Conservation (phyloP, 2,888 invertebrate species). For the Cinara cedri region DNA sequence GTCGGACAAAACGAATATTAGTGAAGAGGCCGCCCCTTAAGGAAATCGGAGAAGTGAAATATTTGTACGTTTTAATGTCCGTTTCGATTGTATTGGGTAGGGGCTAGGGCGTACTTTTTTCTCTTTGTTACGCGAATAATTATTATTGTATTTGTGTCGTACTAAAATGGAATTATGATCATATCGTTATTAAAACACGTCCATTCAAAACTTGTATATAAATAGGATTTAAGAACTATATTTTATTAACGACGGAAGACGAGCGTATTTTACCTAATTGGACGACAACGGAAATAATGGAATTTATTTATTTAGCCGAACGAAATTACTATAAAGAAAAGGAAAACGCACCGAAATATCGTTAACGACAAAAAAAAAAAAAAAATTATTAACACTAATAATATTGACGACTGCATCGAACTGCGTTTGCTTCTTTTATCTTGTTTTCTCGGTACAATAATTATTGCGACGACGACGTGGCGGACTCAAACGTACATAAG, state of each 20-base stretch:
- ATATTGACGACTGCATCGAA: too few relatives aligned
- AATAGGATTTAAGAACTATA: too few relatives aligned
- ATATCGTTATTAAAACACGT: conserved; percentile 18
- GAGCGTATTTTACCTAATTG: conserved; percentile 15
- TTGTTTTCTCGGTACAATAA: too few relatives aligned
- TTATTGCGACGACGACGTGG: neutral
- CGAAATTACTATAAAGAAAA: neutral
- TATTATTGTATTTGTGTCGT: conserved; percentile 12
- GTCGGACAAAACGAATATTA: too few relatives aligned
- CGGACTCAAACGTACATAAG: neutral
- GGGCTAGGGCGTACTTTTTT: neutral
- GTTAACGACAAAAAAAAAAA: neutral
- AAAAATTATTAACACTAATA: too few relatives aligned
- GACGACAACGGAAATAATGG: neutral
- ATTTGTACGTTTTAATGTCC: too few relatives aligned
- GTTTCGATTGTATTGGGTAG: too few relatives aligned
- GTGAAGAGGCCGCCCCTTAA: too few relatives aligned
- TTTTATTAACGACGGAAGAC: neutral
- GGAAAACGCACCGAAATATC: neutral
- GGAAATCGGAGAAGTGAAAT: too few relatives aligned
- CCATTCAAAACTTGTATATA: neutral
- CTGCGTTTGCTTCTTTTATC: neutral
- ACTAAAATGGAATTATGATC: conserved; percentile 9
- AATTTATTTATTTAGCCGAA: neutral
- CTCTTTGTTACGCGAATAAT: neutral